Conservation (phyloP, 2,113 vertebrate genomes). For the Spilogale gracilis region DNA sequence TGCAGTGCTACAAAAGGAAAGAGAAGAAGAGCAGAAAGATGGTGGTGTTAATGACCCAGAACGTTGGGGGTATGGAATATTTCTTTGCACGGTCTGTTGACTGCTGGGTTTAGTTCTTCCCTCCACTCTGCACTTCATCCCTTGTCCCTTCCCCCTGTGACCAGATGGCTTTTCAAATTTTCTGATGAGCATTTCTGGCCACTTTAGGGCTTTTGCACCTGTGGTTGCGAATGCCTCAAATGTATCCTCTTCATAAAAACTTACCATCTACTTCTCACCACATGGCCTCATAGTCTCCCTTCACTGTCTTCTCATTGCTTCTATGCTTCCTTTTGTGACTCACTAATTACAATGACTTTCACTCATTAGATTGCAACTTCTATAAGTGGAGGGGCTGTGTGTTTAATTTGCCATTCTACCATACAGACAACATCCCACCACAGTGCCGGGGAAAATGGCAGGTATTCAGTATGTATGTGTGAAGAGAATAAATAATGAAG, state of each 20-base stretch:
- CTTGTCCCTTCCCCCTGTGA: background rate
- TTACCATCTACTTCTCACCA: background rate
- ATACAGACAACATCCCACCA: background rate
- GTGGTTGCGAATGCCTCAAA: background rate
- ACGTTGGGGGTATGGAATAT: background rate
- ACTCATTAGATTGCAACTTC: background rate
- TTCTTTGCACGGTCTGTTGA: background rate
- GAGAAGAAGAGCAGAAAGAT: background rate
- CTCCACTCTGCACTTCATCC: background rate
- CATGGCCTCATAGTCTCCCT: background rate
- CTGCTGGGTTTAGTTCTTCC: background rate
- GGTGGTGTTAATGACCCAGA: background rate
- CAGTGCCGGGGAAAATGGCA: background rate
- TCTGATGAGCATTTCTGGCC: background rate
- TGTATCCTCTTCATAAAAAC: background rate
- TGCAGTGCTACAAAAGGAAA: background rate
- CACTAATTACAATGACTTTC: constrained; percentile 23
- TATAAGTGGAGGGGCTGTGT: background rate
- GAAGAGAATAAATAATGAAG: background rate
- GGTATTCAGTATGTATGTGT: background rate
- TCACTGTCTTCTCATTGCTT: background rate
- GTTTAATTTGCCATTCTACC: background rate
- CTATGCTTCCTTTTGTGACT: background rate
- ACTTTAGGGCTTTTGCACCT: background rate
- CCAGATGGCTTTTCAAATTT: background rate